Evolutionary conservation across 2,888 invertebrate genomes (phyloP), one percentile per base, ranked within the genome.

Genomic region (Rotaria macrura): DNA sequence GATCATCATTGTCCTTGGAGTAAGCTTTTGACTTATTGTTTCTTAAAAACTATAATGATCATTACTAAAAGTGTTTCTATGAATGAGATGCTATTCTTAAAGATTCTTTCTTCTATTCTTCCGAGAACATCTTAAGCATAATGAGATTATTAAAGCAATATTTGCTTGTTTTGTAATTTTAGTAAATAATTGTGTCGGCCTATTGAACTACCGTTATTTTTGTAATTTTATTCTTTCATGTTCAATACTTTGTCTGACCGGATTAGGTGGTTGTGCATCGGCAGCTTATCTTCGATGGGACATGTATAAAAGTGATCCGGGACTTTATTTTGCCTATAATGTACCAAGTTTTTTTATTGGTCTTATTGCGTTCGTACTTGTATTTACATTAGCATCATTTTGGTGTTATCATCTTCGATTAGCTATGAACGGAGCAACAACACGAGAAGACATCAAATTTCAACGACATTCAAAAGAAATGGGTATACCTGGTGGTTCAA

Each of bases 1-100:
- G 84, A 84, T 54, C 84, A 84, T 34, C 84, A 84, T 84, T 84
- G 84, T 84, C 84, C 84, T 23, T 84, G 84, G 84, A 65, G 65
- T 79, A 43, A n/a, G 79, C 43, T 25, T n/a, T n/a, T n/a, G n/a
- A n/a, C n/a, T n/a, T n/a, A n/a, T n/a, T n/a, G n/a, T n/a, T n/a
- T n/a, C n/a, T n/a, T n/a, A n/a, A n/a, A n/a, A n/a, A n/a, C 14
- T 12, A 49, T 49, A 14, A 49, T 9, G 2, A 14, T 17, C 49
- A 49, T 49, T 14, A 47, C 14, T 47, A 9, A 47, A 47, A n/a
- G n/a, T n/a, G n/a, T n/a, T n/a, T n/a, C n/a, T n/a, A n/a, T n/a
- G n/a, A n/a, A n/a, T n/a, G n/a, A n/a, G n/a, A n/a, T n/a, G n/a
- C n/a, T n/a, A n/a, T n/a, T n/a, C n/a, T n/a, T n/a, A n/a, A n/a